Evolutionary conservation across 2,113 vertebrate genomes (phyloP), one percentile per base, ranked within the genome.

Genomic region (Alouatta palliata): DNA sequence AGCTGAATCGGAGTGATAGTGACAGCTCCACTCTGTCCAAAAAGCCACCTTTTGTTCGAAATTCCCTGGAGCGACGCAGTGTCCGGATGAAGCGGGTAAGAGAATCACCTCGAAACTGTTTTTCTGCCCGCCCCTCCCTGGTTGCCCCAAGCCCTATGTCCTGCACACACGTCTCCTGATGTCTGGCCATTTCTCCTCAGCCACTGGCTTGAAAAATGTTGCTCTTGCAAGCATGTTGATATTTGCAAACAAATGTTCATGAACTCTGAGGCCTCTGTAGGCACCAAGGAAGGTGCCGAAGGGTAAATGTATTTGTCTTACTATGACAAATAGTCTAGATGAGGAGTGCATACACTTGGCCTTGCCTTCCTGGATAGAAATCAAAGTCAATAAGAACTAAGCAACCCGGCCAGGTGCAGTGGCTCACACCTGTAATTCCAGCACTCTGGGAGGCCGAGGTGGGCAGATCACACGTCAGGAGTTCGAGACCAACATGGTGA

Each of bases 1-100:
- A 99, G 99, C 99, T 99, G 83, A 99, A 99, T 92, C 99, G 99
- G 95, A 99, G 99, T 2, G 99, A 99, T 40, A 99, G 99, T 40
- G 99, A 99, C 98, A 99, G 99, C 97, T 99, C 99, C 96, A 99
- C 99, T 0, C 98, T 99, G 43, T 99, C 99, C 83, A 99, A 99
- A 98, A 99, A 99, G 98, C 99, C 99, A 19, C 99, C 99, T 3
- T 99, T 99, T 10, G 98, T 99, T 96, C 98, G 99, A 35, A 99
- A 99, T 35, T 99, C 99, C 0, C 99, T 99, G 3, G 99, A 99
- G 98, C 98, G 99, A 87, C 99, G 99, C 92, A 99, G 99, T 7
- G 98, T 99, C 98, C 98, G 99, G 86, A 98, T 99, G 98, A 99
- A 99, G 98, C 99, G 99, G 99, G 99, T 99, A 98, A 98, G 95